A percentile compares a stretch with the other conserved stretches of the same genome.
Evolutionary conservation across 2,888 invertebrate species (phyloP).

Genomic region (Mimumesa dahlbomi): DNA sequence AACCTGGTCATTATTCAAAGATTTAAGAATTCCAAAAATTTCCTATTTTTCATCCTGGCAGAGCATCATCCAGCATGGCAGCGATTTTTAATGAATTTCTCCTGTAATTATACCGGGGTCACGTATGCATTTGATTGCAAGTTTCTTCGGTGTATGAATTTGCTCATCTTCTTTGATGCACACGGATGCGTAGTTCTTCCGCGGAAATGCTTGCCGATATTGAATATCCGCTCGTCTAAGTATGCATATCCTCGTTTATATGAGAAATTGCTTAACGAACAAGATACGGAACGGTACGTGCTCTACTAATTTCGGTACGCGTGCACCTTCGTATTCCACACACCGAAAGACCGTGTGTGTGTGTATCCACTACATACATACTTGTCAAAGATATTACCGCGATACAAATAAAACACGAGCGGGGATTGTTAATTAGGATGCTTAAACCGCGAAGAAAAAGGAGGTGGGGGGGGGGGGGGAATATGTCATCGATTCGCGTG

Average conservation of each 20-base stretch:
- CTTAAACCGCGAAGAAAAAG: neutral
- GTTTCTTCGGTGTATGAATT: constrained; percentile 38
- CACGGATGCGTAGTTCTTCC: constrained; percentile 21
- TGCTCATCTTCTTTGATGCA: constrained; percentile 38
- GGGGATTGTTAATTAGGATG: no score
- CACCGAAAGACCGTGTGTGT: no score
- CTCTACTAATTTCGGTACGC: constrained; percentile 51
- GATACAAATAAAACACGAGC: no score
- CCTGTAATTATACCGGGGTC: neutral
- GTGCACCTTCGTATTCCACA: neutral
- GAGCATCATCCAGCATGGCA: neutral
- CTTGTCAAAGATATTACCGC: no score
- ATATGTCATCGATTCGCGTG: constrained; percentile 1
- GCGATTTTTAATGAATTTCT: neutral
- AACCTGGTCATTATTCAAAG: no score
- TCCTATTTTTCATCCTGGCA: neutral
- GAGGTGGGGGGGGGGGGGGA: neutral
- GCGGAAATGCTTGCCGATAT: constrained; percentile 69
- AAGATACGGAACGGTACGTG: constrained; percentile 54
- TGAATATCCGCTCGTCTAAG: constrained; percentile 69
- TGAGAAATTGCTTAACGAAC: constrained; percentile 67
- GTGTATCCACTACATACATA: no score
- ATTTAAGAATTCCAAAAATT: neutral
- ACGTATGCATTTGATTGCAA: constrained; percentile 29
- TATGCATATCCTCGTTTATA: constrained; percentile 56